Conservation (phyloP, 2,113 vertebrate genomes). For the Sterna hirundo region DNA sequence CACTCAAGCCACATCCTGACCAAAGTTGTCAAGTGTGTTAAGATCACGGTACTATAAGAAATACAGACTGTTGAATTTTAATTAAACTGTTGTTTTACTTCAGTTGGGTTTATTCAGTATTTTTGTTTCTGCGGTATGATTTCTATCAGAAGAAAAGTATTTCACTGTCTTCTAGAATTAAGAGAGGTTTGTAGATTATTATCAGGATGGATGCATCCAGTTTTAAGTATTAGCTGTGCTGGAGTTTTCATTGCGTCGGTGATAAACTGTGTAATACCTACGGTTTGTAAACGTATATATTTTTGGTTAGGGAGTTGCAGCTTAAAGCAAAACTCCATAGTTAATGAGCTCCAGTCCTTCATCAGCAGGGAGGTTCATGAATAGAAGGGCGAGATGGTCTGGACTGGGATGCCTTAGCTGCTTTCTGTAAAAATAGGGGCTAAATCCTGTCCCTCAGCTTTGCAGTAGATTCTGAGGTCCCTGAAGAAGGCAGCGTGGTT, state of each 20-base stretch:
- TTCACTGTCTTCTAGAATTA: neutral
- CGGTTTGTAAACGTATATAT: accelerated
- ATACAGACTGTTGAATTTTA: neutral
- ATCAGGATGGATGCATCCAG: neutral
- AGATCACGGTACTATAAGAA: neutral
- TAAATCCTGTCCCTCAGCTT: neutral
- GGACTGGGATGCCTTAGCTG: neutral
- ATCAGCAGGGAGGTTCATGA: neutral
- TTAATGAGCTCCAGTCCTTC: neutral
- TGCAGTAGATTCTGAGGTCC: neutral
- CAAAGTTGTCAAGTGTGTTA: neutral
- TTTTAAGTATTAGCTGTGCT: neutral
- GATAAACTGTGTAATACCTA: neutral
- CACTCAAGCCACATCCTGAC: neutral
- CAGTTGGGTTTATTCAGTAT: neutral
- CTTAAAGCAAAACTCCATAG: neutral
- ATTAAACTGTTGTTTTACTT: neutral
- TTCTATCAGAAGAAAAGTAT: neutral
- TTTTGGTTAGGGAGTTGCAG: neutral
- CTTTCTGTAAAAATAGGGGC: neutral
- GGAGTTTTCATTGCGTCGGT: neutral
- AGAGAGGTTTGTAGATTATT: neutral
- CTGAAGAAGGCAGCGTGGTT: neutral
- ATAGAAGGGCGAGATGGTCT: neutral
- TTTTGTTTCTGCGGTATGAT: neutral